phyloP scores from a whole-genome alignment of 2,888 invertebrate species.

The Brachynemurus nebulosus region DNA sequence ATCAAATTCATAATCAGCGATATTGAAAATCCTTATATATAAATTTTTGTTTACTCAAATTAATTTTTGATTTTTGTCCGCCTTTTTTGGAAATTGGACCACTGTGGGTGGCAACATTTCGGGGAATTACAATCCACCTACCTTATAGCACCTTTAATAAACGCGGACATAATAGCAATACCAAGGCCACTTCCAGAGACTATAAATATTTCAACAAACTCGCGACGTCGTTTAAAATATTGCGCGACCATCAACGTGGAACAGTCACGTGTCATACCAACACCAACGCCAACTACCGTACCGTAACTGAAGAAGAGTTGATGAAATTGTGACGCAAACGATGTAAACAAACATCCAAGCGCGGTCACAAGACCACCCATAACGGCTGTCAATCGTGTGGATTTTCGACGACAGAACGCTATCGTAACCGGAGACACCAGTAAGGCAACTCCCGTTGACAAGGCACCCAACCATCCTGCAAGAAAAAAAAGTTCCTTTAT shows the following conservation, averaged over 20 bases:
- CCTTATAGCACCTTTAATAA: slow-evolving; percentile 67
- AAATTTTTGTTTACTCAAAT: too few species aligned
- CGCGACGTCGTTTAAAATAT: slow-evolving; percentile 73
- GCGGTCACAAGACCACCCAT: slow-evolving; percentile 77
- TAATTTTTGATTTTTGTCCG: too few species aligned
- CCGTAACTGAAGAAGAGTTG: slow-evolving; percentile 81
- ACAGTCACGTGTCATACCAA: slow-evolving; percentile 73
- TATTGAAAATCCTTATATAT: too few species aligned
- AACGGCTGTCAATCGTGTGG: slow-evolving; percentile 76
- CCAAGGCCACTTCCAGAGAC: slow-evolving; percentile 76
- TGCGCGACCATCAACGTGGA: slow-evolving; percentile 82
- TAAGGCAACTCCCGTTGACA: slow-evolving; percentile 64
- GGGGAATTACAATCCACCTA: too few species aligned
- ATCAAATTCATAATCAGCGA: too few species aligned
- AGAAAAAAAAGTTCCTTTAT: slow-evolving; percentile 27
- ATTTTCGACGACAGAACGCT: slow-evolving; percentile 72
- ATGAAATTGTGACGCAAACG: slow-evolving; percentile 79
- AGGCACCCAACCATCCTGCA: slow-evolving; percentile 74
- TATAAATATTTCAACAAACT: slow-evolving; percentile 78
- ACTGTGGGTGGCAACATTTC: too few species aligned
- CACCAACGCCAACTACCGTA: slow-evolving; percentile 62
- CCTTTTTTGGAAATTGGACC: too few species aligned
- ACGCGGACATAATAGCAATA: slow-evolving; percentile 69
- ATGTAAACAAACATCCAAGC: slow-evolving; percentile 76
- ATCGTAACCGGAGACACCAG: slow-evolving; percentile 73